Base-by-base conservation (phyloP, 2,888 invertebrate genomes). In the Ophion ventricosus region DNA sequence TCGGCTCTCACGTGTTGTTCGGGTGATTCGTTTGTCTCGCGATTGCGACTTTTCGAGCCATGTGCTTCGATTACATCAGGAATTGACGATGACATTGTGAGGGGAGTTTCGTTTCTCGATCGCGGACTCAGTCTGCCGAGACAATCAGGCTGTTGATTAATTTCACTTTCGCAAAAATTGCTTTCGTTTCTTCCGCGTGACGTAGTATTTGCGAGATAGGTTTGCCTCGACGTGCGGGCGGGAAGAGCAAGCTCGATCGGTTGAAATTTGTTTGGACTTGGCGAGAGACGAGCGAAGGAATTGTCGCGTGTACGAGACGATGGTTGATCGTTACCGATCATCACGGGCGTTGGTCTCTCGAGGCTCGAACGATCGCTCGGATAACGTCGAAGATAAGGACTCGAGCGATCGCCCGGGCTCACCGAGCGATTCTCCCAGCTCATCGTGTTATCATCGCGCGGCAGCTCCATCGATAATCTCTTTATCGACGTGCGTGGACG, bases 1-100 rank as follows among this genome's bases (percentile, higher is more conserved):
- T 93, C 93, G 67, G 92, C 92, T 43, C 92, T 86, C 74, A 92
- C 91, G 54, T 92, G 92, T n/a, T 90, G 92, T n/a, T 90, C 90
- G 3, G 92, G 91, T 3, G 85, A 82, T 3, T 77, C 14, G 17
- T 14, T 82, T 10, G 82, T 64, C 10, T 54, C 64, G 10, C 83
- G 57, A 14, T 56, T 11, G 63, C 74, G 49, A 11, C 56, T 66
- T 59, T 85, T 61, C 26, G 88, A 87, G 29, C 89, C 90, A 61
- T 90, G 91, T 1, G 91, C 89, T 74, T 91, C 91, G 79, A 91
- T 91, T 1, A 91, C 91, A 73, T 91, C 92, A 35, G 91, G 92
- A 66, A 91, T 89, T 11, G 82, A 80, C 54, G 88, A 87, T 11
- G 90, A 89, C 64, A 90, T 85, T 17, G 87, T 87, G 75, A 87